Evolutionary conservation across 2,797 vertebrate species (phyloP).

Genomic region (Microchirus variegatus): DNA sequence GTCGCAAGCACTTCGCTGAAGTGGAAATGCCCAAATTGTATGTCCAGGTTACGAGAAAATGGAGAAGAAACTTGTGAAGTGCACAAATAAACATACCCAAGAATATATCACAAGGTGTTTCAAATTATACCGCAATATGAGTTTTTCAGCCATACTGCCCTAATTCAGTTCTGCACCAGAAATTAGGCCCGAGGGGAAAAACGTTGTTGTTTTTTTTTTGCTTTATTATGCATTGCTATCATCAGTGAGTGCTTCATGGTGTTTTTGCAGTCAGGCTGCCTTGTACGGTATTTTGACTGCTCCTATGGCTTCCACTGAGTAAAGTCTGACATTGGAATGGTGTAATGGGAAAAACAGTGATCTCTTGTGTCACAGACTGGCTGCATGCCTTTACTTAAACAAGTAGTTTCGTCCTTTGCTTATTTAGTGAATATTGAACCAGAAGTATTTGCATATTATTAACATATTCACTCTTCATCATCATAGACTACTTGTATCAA

Average conservation of each 20-base stretch:
- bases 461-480: constrained; percentile 49
- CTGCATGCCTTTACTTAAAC: constrained; percentile 13
- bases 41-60: no score
- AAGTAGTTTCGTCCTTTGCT: constrained; percentile 1
- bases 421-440: constrained; percentile 18
- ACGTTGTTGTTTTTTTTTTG: no score
- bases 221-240: constrained; percentile 26
- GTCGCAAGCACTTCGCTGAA: no score
- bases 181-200: constrained; percentile 2
- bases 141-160: no score
- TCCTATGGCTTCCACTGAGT: constrained; percentile 58
- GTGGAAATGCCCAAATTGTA: no score
- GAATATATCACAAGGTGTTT: no score
- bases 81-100: no score
- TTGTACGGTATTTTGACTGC: constrained; percentile 61
- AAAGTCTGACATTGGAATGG: constrained; percentile 45
- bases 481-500: constrained; percentile 31
- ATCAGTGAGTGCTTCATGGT: constrained; percentile 26
- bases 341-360: constrained; percentile 41
- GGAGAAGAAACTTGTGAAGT: no score
- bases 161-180: constrained; percentile 17
- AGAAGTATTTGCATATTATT: constrained; percentile 39
- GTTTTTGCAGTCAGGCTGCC: constrained; percentile 12
- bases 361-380: constrained; percentile 22
- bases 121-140: no score